These are phyloP conservation scores for Oryctes rhinoceros DNA, from an alignment of 1,140 invertebrate genomes.

Conservation along the genomic window DNA sequence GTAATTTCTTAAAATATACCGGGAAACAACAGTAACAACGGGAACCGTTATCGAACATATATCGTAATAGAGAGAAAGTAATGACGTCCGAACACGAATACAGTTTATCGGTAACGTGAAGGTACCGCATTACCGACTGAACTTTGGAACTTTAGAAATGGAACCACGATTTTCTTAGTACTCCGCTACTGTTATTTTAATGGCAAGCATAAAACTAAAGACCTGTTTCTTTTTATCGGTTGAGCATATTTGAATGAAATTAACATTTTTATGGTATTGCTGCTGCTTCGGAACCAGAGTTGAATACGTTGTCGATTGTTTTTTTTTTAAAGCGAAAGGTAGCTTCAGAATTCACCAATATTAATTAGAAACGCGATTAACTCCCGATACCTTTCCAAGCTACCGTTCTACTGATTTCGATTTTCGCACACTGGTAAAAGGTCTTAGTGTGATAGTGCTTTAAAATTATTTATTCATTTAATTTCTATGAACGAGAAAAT, in stretches of 20 bases:
- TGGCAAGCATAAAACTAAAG: constrained; percentile 20
- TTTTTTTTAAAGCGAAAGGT: not conserved
- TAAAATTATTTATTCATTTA: too few relatives aligned
- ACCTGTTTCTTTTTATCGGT: constrained; percentile 28
- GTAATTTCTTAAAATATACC: constrained; percentile 34
- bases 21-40: constrained; percentile 27
- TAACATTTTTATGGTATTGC: constrained; percentile 27
- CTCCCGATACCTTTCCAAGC: too few relatives aligned
- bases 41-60: constrained; percentile 33
- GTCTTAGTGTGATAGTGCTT: too few relatives aligned
- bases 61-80: constrained; percentile 18
- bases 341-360: not conserved
- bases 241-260: constrained; percentile 1
- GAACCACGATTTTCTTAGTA: constrained; percentile 13
- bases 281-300: constrained; percentile 46
- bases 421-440: too few relatives aligned
- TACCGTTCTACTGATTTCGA: too few relatives aligned
- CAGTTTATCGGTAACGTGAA: not conserved
- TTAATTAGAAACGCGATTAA: too few relatives aligned
- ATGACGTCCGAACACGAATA: constrained; percentile 24
- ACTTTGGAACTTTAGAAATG: constrained; percentile 24
- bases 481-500: too few relatives aligned
- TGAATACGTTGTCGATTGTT: constrained; percentile 44
- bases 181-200: constrained; percentile 11
- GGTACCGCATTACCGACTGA: constrained; percentile 7